Evolutionary conservation across 2,113 vertebrate species (phyloP).

Genomic region (Serilophus lunatus): DNA sequence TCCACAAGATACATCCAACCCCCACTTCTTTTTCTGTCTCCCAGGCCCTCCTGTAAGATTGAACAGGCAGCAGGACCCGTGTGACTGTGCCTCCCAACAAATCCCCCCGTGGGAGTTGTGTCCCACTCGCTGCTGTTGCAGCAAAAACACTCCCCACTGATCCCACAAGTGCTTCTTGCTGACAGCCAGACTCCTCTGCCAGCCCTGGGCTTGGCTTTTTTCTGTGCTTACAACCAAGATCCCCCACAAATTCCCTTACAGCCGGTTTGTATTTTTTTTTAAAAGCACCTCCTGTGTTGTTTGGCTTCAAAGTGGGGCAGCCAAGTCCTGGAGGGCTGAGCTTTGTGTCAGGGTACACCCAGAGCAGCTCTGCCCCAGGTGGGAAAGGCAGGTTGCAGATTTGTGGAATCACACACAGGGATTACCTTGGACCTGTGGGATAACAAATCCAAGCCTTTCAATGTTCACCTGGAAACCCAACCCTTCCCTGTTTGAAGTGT

Average conservation of each 20-base stretch:
- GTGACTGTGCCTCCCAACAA: background rate
- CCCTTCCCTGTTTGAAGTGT: background rate
- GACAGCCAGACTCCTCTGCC: background rate
- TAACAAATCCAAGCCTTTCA: background rate
- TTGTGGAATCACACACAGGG: background rate
- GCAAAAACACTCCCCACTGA: background rate
- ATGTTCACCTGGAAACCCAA: background rate
- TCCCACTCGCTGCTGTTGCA: background rate
- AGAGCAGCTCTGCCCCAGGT: slow-evolving; percentile 8
- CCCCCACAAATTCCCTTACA: background rate
- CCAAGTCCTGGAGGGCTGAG: background rate
- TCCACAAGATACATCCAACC: background rate
- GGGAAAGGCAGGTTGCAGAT: background rate
- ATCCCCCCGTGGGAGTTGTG: background rate
- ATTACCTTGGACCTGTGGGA: background rate
- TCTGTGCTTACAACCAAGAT: background rate
- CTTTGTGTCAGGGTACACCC: background rate
- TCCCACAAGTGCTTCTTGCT: background rate
- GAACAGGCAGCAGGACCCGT: background rate
- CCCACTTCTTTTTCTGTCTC: background rate
- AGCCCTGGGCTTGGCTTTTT: background rate
- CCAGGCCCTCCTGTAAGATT: background rate
- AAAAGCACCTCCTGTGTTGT: background rate
- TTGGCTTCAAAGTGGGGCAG: background rate
- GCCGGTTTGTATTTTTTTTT: background rate